Percentiles rank a stretch among this genome's conserved stretches.
Conservation (phyloP, 2,113 vertebrate species). For the Antechinus flavipes region DNA sequence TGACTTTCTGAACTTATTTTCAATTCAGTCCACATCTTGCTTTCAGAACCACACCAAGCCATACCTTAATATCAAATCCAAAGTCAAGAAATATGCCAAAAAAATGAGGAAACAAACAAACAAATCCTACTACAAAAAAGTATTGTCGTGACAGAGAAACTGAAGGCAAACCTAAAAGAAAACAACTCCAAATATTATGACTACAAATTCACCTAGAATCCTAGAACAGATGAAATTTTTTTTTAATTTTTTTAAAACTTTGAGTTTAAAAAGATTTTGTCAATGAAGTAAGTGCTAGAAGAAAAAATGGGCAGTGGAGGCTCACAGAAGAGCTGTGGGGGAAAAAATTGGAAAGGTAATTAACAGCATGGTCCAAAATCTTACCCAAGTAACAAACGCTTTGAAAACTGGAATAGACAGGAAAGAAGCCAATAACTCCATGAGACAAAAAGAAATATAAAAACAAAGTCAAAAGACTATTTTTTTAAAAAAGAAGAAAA, state of each 20-base stretch:
- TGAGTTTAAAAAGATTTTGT: background rate
- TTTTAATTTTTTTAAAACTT: too few relatives aligned
- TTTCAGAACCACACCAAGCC: background rate
- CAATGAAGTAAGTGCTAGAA: background rate
- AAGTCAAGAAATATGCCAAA: background rate
- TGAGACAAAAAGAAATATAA: background rate
- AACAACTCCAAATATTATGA: background rate
- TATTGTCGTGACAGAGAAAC: background rate
- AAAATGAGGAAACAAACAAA: background rate
- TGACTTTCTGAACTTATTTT: too few relatives aligned
- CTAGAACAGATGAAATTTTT: background rate
- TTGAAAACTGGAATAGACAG: background rate
- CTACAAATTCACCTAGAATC: background rate
- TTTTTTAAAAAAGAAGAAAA: background rate
- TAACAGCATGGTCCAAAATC: background rate
- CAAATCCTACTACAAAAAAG: background rate
- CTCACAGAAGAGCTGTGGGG: background rate
- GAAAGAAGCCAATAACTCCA: background rate
- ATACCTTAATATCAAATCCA: background rate
- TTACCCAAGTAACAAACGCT: background rate
- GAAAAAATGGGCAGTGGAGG: background rate
- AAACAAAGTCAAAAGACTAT: background rate
- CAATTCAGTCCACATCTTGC: background rate
- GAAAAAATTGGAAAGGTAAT: background rate
- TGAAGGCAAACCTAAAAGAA: background rate